Percentiles rank a stretch among this genome's conserved stretches.
These are phyloP conservation scores for Ciona savignyi DNA, from an alignment of 23 tunicate species.

Conservation along the genomic window DNA sequence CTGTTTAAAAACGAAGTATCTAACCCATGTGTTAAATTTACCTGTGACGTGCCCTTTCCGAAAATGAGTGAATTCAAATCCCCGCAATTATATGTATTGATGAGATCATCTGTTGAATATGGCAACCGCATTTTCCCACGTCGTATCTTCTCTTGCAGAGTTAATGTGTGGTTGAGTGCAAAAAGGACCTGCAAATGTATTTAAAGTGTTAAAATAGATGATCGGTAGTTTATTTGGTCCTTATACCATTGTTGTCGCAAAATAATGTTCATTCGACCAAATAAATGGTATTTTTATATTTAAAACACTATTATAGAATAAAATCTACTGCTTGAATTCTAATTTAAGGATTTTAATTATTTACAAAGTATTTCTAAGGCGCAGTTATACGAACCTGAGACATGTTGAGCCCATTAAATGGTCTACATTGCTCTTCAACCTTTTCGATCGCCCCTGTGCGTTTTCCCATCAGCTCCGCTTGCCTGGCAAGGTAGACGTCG, in stretches of 20 bases:
- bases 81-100: conserved; percentile 36
- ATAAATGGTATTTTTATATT: no score
- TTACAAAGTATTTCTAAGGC: no score
- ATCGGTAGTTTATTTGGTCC: no score
- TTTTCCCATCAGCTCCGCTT: conserved; percentile 21
- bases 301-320: no score
- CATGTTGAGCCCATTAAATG: conserved; percentile 25
- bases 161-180: conserved; percentile 35
- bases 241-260: no score
- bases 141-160: conserved; percentile 21
- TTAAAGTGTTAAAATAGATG: no score
- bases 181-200: conserved; percentile 37
- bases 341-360: no score
- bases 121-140: conserved; percentile 11
- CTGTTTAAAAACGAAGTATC: no score
- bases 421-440: conserved; percentile 42
- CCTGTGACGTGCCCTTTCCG: conserved; percentile 36
- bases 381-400: conserved; percentile 31
- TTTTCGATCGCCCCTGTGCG: conserved; percentile 33
- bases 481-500: conserved; percentile 30
- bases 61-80: conserved; percentile 18
- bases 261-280: no score
- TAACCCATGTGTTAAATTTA: no score
- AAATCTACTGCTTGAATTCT: no score
- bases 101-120: conserved; percentile 52